phyloP scores from a whole-genome alignment of 2,113 vertebrate genomes.

The Atherinomorus stipes region DNA sequence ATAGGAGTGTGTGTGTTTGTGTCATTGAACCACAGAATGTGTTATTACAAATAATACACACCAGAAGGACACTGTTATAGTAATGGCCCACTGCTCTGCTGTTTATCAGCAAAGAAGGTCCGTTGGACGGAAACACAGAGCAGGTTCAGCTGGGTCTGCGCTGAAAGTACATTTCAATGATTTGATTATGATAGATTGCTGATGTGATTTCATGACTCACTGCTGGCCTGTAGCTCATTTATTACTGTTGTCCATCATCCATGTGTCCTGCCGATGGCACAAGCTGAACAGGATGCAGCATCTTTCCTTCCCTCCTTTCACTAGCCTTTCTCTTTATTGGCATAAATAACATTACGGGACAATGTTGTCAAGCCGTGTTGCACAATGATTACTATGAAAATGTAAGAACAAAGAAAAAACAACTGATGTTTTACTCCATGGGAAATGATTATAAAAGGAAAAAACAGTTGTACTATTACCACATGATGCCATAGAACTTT shows the following conservation, averaged over 20 bases:
- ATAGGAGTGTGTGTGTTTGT: constrained; percentile 16
- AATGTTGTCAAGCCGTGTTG: constrained; percentile 4
- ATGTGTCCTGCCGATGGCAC: constrained; percentile 26
- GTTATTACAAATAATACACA: constrained; percentile 36
- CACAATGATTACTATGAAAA: not conserved
- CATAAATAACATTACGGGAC: constrained; percentile 1
- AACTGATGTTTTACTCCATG: not conserved
- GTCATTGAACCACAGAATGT: constrained; percentile 17
- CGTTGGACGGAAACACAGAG: constrained; percentile 22
- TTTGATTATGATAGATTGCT: constrained; percentile 77
- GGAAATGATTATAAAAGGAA: not conserved
- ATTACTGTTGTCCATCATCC: constrained; percentile 71
- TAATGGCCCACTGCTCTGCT: constrained; percentile 22
- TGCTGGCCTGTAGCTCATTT: constrained; percentile 73
- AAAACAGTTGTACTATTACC: too few species aligned
- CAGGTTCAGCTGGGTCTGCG: constrained; percentile 31
- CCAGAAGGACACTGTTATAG: not conserved
- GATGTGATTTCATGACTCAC: constrained; percentile 77
- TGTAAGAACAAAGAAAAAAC: not conserved
- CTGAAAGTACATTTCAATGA: constrained; percentile 72
- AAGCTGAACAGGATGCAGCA: constrained; percentile 31
- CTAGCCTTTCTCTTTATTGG: constrained; percentile 6
- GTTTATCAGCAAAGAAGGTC: constrained; percentile 6
- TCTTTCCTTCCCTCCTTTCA: constrained; percentile 8
- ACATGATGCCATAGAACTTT: too few species aligned